A percentile compares a stretch with the other conserved stretches of the same genome.
Evolutionary conservation across 2,113 vertebrate species (phyloP).

Genomic region (Corythaixoides concolor): DNA sequence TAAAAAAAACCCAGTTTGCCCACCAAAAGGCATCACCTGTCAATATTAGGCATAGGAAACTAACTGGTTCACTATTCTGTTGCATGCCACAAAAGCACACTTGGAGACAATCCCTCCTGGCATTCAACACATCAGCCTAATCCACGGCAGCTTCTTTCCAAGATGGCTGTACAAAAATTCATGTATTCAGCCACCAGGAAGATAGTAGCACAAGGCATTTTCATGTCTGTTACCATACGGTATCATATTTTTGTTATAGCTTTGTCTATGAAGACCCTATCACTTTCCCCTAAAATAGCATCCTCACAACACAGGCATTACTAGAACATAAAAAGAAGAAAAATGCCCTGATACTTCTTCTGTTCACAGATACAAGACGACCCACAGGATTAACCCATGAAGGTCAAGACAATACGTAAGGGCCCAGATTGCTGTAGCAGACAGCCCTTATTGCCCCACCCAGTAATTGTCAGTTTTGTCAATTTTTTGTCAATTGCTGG

Average conservation of each 20-base stretch:
- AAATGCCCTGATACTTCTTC: not conserved
- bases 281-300: not conserved
- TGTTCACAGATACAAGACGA: not conserved
- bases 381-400: not conserved
- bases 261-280: not conserved
- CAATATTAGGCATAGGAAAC: not conserved
- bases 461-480: no score
- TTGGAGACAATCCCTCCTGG: not conserved
- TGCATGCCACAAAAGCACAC: rapidly evolving
- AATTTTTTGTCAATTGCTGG: no score
- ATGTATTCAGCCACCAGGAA: not conserved
- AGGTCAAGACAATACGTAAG: not conserved
- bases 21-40: not conserved
- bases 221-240: not conserved
- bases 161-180: not conserved
- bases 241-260: not conserved
- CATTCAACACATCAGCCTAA: not conserved
- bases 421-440: not conserved
- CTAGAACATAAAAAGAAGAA: not conserved
- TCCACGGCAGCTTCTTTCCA: not conserved
- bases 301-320: not conserved
- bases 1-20: not conserved
- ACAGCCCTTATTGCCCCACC: not conserved
- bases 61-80: not conserved
- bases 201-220: not conserved